Base-by-base conservation (phyloP, 2,888 invertebrate species). In the Dicycla oo region DNA sequence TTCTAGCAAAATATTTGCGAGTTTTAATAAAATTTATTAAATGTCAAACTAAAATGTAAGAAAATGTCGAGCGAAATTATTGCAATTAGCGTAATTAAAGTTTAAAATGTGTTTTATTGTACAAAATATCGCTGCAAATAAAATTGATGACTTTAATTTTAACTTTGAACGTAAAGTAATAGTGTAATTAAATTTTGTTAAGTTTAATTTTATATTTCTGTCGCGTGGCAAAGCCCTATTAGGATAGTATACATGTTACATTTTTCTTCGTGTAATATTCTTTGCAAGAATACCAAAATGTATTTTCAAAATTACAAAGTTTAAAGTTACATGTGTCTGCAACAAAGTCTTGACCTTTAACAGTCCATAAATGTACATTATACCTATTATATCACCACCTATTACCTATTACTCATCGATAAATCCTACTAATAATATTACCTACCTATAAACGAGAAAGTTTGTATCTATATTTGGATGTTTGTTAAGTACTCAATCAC, bases 21-120 rank as follows among this genome's bases (percentile, higher is more conserved):
- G 67, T 80, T 80, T 60, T 40, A 54, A 43, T 45, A 2, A 58
- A 65, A 53, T 72, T 51, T 67, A 51, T 38, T 63, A 78, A 81
- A 78, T 81, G 78, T 51, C 77, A 76, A 60, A 61, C 3, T 20
- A 20, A 61, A 54, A 49, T 53, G 15, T 45, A 30, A 56, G 72
- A 63, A 40, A 57, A 57, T 23, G 11, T 34, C 43, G 3, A 20
- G 34, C 2, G 8, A 75, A 65, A 58, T 58, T 75, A 75, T 54
- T 66, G n/a, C 49, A 69, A 81, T 76, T 78, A 81, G 65, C 1
- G 49, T 60, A 66, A 69, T 76, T 74, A 69, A 62, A 58, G 43
- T 81, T 65, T 40, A 23, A 74, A 76, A 80, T 62, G 53, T 66
- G 15, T 63, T 63, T 58, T 66, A 18, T 30, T 58, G 30, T 47